Percentiles rank a stretch among this genome's conserved stretches.
Evolutionary conservation across 2,888 invertebrate species (phyloP).

Genomic region (Lymantria dispar): DNA sequence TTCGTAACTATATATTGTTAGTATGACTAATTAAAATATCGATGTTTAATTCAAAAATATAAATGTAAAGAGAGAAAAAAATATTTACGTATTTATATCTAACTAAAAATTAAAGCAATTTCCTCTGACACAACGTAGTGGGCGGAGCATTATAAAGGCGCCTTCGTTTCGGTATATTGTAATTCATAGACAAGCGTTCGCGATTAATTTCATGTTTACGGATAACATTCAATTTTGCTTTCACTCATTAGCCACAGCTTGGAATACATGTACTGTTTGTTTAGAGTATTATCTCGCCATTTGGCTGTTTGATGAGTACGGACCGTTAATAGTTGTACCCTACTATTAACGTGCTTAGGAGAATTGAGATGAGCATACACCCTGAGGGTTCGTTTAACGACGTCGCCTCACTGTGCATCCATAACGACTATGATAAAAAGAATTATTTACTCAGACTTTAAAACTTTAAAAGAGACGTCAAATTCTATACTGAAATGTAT

Average conservation of each 20-base stretch:
- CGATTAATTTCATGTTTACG: conserved; percentile 36
- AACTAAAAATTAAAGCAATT: conserved; percentile 55
- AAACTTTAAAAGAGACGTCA: conserved; percentile 18
- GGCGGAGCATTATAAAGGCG: conserved; percentile 40
- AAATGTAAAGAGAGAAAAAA: too few relatives aligned
- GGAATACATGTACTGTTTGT: conserved; percentile 23
- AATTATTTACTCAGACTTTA: conserved; percentile 26
- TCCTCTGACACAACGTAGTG: conserved; percentile 43
- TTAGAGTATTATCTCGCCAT: conserved; percentile 23
- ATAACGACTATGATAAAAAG: conserved; percentile 38
- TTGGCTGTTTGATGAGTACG: conserved; percentile 29
- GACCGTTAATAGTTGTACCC: conserved; percentile 22
- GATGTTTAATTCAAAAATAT: too few relatives aligned
- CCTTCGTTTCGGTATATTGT: conserved; percentile 28
- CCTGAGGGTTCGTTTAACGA: conserved; percentile 35
- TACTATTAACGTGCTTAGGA: conserved; percentile 29
- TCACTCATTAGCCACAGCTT: conserved; percentile 20
- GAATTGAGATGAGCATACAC: conserved; percentile 33
- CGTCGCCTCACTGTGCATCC: conserved; percentile 26
- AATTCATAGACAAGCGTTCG: conserved; percentile 33
- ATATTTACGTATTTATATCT: conserved; percentile 46
- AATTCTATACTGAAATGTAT: conserved; percentile 21
- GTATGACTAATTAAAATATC: too few relatives aligned
- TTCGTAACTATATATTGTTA: too few relatives aligned
- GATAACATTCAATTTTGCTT: conserved; percentile 29